Evolutionary conservation across 2,888 invertebrate species (phyloP), one percentile per base, ranked within the genome.

Genomic region (Noctua fimbriata): DNA sequence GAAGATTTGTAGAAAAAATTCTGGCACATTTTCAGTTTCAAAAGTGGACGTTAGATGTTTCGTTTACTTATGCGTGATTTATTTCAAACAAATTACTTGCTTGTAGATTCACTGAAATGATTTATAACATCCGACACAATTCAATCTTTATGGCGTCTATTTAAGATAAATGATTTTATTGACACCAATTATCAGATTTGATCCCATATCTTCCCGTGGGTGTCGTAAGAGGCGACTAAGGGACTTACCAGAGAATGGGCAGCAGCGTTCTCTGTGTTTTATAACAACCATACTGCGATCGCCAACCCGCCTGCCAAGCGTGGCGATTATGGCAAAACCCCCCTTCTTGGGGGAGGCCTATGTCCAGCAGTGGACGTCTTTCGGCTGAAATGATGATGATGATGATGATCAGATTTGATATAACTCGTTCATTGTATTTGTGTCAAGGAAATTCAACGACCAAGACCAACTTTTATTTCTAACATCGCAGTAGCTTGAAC

Each of bases 51-150:
- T 84, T 60, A 47, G 36, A 70, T 41, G 49, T 52, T 69, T 36
- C 72, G 44, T 73, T 78, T 81, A 78, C 66, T 58, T 66, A 41
- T 47, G 49, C 36, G 36, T 81, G 70, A 83, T 83, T 81, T 71
- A 81, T 84, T 60, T 69, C 63, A 69, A 79, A 78, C 83, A 82
- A 84, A 84, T 79, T 44, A 82, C 58, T 84, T 21, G 28, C 63
- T 72, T 69, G 69, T 73, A 84, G 21, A 73, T 70, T 63, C n/a
- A 52, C 28, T 28, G 36, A 58, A 65, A 69, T 75, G 71, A 79
- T 83, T 83, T 83, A 81, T 67, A 58, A 70, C 70, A 78, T 83
- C 78, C 70, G 69, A 82, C 60, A 82, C 21, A 63, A 55, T 49
- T 58, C 21, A 58, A 81, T 66, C 14, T 71, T 47, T 47, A 81